Evolutionary conservation across 1,140 invertebrate species (phyloP).

Genomic region (Coenobita brevimanus): DNA sequence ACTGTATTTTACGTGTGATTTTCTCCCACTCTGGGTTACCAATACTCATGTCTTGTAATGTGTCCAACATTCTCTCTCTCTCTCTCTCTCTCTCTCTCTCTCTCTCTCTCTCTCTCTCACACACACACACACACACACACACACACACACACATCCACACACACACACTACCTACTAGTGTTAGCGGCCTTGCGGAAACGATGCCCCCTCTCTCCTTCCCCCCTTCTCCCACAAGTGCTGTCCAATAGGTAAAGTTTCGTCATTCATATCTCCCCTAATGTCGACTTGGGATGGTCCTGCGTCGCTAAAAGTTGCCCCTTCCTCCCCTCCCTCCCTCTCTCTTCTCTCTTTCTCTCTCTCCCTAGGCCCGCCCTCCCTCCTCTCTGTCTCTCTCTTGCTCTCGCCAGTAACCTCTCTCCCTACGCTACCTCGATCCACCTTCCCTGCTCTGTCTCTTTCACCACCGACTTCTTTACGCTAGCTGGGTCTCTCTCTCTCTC

Average conservation of each 20-base stretch:
- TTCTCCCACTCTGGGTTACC: not conserved
- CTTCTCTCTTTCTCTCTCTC: not conserved
- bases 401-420: not conserved
- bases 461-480: not conserved
- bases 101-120: not conserved
- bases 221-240: not conserved
- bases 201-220: not conserved
- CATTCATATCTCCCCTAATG: slow-evolving; percentile 46
- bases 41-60: not conserved
- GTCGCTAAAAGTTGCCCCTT: not conserved
- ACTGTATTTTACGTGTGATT: too few relatives aligned
- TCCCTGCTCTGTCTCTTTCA: not conserved
- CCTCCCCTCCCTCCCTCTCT: not conserved
- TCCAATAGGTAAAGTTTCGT: slow-evolving; percentile 44
- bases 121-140: not conserved
- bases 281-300: not conserved
- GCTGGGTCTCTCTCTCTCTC: not conserved
- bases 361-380: not conserved
- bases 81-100: not conserved
- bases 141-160: too few relatives aligned
- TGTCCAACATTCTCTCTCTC: not conserved
- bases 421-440: not conserved
- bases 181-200: too few relatives aligned
- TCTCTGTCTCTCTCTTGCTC: not conserved
- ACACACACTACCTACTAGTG: too few relatives aligned